These are phyloP conservation scores for Smutsia gigantea DNA, from an alignment of 2,797 vertebrate genomes.

Conservation along the genomic window DNA sequence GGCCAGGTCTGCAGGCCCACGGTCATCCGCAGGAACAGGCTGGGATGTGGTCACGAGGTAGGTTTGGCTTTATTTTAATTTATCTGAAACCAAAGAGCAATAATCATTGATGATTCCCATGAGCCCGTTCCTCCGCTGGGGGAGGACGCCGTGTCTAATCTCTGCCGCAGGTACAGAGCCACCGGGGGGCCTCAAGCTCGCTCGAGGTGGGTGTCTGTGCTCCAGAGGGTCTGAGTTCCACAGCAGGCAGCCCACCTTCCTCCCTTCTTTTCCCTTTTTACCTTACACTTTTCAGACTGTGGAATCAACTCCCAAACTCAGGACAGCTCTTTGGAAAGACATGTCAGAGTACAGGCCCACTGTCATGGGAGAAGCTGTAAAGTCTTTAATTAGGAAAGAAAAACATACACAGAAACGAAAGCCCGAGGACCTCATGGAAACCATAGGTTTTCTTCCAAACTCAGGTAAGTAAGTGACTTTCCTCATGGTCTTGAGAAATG, in stretches of 20 bases:
- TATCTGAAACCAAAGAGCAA: neutral
- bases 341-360: neutral
- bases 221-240: too few relatives aligned
- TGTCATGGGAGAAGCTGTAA: neutral
- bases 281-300: neutral
- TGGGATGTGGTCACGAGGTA: neutral
- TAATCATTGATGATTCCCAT: rapidly evolving
- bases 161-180: too few relatives aligned
- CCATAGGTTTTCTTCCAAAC: neutral
- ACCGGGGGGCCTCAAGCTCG: too few relatives aligned
- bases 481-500: neutral
- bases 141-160: too few relatives aligned
- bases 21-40: neutral
- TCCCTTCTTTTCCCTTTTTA: neutral
- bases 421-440: neutral
- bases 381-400: neutral
- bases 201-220: neutral
- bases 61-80: rapidly evolving
- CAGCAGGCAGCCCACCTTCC: rapidly evolving
- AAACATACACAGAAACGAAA: neutral
- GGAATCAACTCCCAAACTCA: neutral
- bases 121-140: neutral
- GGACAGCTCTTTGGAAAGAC: neutral
- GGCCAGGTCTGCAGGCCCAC: neutral
- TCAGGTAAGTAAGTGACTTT: neutral